Percentiles rank a stretch among this genome's conserved stretches.
Evolutionary conservation across 2,888 invertebrate genomes (phyloP).

Genomic region (Metallyticus violacea): DNA sequence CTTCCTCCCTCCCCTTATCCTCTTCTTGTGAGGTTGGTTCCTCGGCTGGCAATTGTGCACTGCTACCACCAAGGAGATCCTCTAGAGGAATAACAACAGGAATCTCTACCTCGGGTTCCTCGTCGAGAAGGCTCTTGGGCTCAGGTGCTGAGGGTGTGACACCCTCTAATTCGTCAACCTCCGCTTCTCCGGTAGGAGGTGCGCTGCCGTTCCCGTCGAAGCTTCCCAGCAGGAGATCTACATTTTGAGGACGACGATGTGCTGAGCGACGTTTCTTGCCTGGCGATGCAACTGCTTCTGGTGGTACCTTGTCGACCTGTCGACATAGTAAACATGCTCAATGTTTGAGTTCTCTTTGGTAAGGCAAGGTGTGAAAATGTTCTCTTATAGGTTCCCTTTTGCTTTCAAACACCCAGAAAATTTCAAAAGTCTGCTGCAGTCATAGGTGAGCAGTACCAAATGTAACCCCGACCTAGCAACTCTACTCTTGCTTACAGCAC

Average conservation of each 20-base stretch:
- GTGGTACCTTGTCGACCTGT: background rate
- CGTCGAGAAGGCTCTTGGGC: constrained; percentile 67
- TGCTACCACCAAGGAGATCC: background rate
- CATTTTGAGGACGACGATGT: constrained; percentile 36
- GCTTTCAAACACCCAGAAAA: too few relatives aligned
- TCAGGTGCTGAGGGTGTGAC: constrained; percentile 25
- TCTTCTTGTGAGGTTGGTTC: background rate
- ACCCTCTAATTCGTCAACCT: background rate
- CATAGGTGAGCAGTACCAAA: too few relatives aligned
- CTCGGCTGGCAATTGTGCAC: background rate
- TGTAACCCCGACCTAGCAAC: too few relatives aligned
- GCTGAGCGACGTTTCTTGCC: constrained; percentile 28
- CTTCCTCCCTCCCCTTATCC: background rate
- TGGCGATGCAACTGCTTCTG: background rate
- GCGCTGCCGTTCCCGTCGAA: background rate
- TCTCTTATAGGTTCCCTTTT: too few relatives aligned
- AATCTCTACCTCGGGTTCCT: constrained; percentile 50
- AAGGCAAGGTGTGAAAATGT: too few relatives aligned
- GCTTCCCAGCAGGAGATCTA: constrained; percentile 38
- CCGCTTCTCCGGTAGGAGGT: background rate
- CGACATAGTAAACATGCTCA: too few relatives aligned
- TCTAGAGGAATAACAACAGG: background rate
- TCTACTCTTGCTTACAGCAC: too few relatives aligned
- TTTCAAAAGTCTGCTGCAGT: too few relatives aligned
- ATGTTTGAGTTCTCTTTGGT: too few relatives aligned